Base-by-base conservation (phyloP, 2,113 vertebrate species). In the Fulmarus glacialis region DNA sequence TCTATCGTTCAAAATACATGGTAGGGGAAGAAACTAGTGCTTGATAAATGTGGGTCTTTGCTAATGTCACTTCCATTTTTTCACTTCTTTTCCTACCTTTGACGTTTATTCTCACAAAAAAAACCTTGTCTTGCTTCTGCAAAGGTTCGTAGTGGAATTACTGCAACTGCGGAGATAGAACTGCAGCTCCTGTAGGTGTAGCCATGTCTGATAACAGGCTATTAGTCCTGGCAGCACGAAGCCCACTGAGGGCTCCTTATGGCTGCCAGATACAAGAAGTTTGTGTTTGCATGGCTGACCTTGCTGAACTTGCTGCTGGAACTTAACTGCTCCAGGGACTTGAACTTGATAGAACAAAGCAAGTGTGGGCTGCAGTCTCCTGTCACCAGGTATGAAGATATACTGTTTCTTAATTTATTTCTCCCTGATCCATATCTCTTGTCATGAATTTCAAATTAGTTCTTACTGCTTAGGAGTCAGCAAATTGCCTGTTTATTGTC, bases 391-490 rank as follows among this genome's bases (percentile, higher is more conserved):
- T 72, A 47, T 88, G 85, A 74, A 92, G 82, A 88, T 77, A 66
- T 15, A 64, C 14, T 38, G 21, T 68, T 96, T 77, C 62, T 87
- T 94, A 77, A 94, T 96, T 93, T 95, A 29, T 85, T 91, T 93
- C 58, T 94, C 63, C 71, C 67, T 43, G 87, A 95, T 95, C n/a
- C 18, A 2, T 72, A 80, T 94, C 81, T 87, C 22, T 87, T 91
- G 29, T 47, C 22, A 70, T 91, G 78, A 91, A 96, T 93, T 87
- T 79, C 27, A 66, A 80, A 96, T 96, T 89, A 89, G 60, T 95
- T 94, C 74, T 73, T 87, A 58, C 62, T 45, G 68, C 73, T 75
- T 87, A 93, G 70, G 66, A 93, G 32, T 73, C 38, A 55, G 70
- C 30, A 89, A 32, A 89, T 56, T 91, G 52, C 81, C 75, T 87